Conservation (phyloP, 2,888 invertebrate genomes). For the Pediacus dermestoides region DNA sequence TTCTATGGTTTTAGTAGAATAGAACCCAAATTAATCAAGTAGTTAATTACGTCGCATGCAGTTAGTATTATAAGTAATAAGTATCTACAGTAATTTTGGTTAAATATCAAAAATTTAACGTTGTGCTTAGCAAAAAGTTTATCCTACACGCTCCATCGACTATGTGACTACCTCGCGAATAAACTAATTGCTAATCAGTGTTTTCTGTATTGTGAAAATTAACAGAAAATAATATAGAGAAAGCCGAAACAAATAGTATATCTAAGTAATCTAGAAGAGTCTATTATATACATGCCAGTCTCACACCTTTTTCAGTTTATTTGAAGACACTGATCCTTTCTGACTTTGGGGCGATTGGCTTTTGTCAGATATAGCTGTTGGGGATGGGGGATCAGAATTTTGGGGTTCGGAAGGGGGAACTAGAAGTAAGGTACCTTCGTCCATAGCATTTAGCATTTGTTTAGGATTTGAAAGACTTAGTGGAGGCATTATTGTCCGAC, state of each 20-base stretch:
- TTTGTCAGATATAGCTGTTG: constrained; percentile 54
- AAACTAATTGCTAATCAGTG: too few relatives aligned
- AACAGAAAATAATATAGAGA: constrained; percentile 8
- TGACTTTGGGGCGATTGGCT: constrained; percentile 51
- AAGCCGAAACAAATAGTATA: constrained; percentile 9
- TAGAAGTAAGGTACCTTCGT: constrained; percentile 47
- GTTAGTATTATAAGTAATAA: too few relatives aligned
- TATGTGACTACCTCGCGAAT: too few relatives aligned
- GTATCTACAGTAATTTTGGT: too few relatives aligned
- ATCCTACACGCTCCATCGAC: too few relatives aligned
- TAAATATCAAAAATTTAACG: too few relatives aligned
- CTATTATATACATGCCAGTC: constrained; percentile 40
- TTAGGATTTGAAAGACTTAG: constrained; percentile 55
- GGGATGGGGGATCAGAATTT: constrained; percentile 50
- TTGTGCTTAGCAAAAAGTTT: too few relatives aligned
- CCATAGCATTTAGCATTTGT: constrained; percentile 51
- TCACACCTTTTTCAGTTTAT: constrained; percentile 54
- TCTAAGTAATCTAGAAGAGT: constrained; percentile 23
- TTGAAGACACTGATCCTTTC: constrained; percentile 55
- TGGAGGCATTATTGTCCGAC: constrained; percentile 70
- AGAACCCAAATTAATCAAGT: too few relatives aligned
- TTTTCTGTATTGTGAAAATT: constrained; percentile 4
- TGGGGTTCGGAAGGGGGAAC: constrained; percentile 44
- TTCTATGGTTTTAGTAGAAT: too few relatives aligned
- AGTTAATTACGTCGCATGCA: too few relatives aligned